Evolutionary conservation across 23 tunicate species (phyloP), one percentile per base, ranked within the genome.

Genomic region (Corella eumyota): DNA sequence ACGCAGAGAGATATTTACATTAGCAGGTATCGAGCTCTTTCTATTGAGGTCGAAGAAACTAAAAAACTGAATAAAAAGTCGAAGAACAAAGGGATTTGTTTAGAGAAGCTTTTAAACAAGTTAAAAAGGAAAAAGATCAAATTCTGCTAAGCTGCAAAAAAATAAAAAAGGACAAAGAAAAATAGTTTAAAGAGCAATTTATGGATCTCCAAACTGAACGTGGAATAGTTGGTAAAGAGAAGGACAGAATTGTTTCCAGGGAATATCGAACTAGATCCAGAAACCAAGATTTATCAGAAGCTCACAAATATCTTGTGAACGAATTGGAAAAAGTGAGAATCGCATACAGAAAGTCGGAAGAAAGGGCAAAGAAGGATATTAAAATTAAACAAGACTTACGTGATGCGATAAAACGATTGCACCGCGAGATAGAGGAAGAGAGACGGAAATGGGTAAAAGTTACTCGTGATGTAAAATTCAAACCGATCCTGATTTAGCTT

Each of bases 361-460:
- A 84, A 32, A 54, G 94, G n/a, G 83, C 77, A 0, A 69, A 51
- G 52, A 75, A 84, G 19, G 94, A 84, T 61, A 37, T 66, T 4
- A 61, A 81, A 20, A 25, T 84, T 19, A 84, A 84, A 60, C 83
- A 84, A 69, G 83, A 76, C 37, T 72, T 84, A 0, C 64, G 83
- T 0, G 94, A 84, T 57, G 46, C 83, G 68, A 84, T 84, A 32
- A 84, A 84, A 64, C 50, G 77, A 4, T 51, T 84, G 50, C 83
- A 76, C 25, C 64, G 72, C 19, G 94, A 84, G 32, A 75, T 75
- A 63, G 94, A 75, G 58, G 94, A 75, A 46, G 94, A 84, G 64
- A 54, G 74, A 64, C 44, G 66, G 34, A 69, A 56, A 36, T 44
- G 53, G 78, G 66, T 50, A 37, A 84, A 84, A 63, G 73, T 63